Evolutionary conservation across 1,140 invertebrate species (phyloP).

Genomic region (Delia radicum): DNA sequence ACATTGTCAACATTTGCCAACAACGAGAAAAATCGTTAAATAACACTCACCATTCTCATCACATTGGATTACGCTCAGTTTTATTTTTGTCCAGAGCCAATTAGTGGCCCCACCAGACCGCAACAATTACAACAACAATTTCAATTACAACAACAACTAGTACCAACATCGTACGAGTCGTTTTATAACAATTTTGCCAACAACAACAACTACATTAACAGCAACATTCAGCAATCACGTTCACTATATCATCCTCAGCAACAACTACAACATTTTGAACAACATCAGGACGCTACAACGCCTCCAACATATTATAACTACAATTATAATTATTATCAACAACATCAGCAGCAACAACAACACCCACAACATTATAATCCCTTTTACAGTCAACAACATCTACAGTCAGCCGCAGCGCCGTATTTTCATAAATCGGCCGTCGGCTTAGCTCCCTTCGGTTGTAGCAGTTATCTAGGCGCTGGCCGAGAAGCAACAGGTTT

Average conservation of each 20-base stretch:
- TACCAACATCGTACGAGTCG: conserved; percentile 13
- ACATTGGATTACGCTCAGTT: conserved; percentile 56
- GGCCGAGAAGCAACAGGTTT: conserved; percentile 33
- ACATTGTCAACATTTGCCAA: neutral
- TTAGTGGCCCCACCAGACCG: conserved; percentile 45
- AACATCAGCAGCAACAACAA: conserved; percentile 38
- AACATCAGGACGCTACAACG: conserved; percentile 39
- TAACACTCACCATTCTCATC: conserved; percentile 33
- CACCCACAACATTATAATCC: conserved; percentile 45
- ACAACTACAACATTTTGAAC: conserved; percentile 34
- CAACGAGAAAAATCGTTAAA: neutral
- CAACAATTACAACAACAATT: conserved; percentile 37
- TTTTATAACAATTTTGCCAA: conserved; percentile 13
- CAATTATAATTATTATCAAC: conserved; percentile 29
- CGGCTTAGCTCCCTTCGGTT: neutral
- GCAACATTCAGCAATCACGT: conserved; percentile 7
- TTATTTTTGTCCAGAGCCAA: conserved; percentile 55
- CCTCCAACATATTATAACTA: conserved; percentile 39
- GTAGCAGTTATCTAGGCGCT: conserved; percentile 32
- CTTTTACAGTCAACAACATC: conserved; percentile 49
- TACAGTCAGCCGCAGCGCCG: conserved; percentile 35
- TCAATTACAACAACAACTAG: conserved; percentile 39
- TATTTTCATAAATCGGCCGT: conserved; percentile 25
- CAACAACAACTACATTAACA: conserved; percentile 21
- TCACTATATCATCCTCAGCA: conserved; percentile 43